Evolutionary conservation across 2,888 invertebrate genomes (phyloP), one percentile per base, ranked within the genome.

Genomic region (Catonia carolina): DNA sequence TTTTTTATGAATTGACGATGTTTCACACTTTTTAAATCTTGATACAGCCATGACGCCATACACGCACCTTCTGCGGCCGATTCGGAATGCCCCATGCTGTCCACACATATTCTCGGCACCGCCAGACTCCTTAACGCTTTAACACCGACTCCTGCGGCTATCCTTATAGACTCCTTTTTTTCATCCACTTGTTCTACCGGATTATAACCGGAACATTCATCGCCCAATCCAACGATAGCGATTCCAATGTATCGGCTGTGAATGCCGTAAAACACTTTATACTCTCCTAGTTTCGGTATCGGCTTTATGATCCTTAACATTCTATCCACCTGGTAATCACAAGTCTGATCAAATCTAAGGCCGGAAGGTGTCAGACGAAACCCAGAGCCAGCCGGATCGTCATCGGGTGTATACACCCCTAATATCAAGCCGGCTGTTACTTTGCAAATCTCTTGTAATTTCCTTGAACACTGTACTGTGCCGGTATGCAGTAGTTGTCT

Each of bases 41-140:
- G 83, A 68, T 85, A 90, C 2, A 78, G 71, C 82, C 84, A 88
- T 7, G 82, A 72, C 1, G 80, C 81, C 15, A 91, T 74, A 2
- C 77, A 74, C 0, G 85, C 82, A 1, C 89, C 90, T 71, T 90
- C 90, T 0, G 89, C 89, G 1, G 89, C 82, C 1, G 87, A 86
- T 69, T 86, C 85, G 0, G 88, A 82, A 67, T 84, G 79, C 7
- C 85, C 86, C 67, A 89, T 86, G 15, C 84, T 83, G 68, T 91
- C 90, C 0, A 90, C 76, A 60, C 79, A 77, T 27, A 89, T 79
- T 22, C 75, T 70, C 45, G 73, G 75, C 73, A 27, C 27, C 7
- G 27, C 27, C 3, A 27, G 27, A 27, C 7, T 7, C 7, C 7
- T 70, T 14, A 82, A 69, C 2, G 72, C 66, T 37, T 79, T 77